Percentiles rank a stretch among this genome's conserved stretches.
Evolutionary conservation across 2,888 invertebrate genomes (phyloP).

Genomic region (Phortica okadai): DNA sequence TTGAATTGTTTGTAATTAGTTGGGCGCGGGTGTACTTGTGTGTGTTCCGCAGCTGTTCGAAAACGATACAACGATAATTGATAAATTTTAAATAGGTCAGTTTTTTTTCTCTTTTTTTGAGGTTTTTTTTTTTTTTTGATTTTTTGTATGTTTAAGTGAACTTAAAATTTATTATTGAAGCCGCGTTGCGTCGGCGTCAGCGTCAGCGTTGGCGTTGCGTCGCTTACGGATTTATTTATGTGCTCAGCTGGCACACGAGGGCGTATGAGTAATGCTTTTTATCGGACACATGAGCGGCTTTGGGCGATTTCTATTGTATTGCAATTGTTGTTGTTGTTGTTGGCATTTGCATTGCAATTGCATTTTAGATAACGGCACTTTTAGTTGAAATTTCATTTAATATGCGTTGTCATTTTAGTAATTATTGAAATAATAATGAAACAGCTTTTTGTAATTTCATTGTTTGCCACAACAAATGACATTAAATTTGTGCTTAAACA

Average conservation of each 20-base stretch:
- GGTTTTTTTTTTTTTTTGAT: conserved; percentile 1
- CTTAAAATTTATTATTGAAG: neutral
- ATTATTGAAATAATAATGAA: too few species aligned
- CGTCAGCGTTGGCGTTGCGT: neutral
- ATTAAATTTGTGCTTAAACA: too few species aligned
- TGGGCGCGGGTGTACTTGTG: conserved; percentile 25
- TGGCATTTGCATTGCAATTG: neutral
- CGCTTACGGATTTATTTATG: conserved; percentile 19
- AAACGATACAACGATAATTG: conserved; percentile 31
- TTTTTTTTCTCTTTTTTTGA: conserved; percentile 2
- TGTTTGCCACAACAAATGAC: too few species aligned
- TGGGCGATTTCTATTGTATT: neutral
- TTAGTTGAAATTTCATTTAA: too few species aligned
- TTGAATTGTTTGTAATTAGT: conserved; percentile 42
- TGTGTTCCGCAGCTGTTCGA: neutral
- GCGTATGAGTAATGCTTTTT: conserved; percentile 19
- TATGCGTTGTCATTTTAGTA: too few species aligned
- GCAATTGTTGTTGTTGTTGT: neutral
- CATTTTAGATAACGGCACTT: too few species aligned
- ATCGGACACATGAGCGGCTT: neutral
- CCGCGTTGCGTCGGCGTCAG: neutral
- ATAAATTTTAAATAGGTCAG: conserved; percentile 34
- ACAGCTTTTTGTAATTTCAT: too few species aligned
- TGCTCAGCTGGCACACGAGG: conserved; percentile 6
- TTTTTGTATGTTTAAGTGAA: neutral